Conservation (phyloP, 2,888 invertebrate genomes). For the Carterocephalus palaemon region DNA sequence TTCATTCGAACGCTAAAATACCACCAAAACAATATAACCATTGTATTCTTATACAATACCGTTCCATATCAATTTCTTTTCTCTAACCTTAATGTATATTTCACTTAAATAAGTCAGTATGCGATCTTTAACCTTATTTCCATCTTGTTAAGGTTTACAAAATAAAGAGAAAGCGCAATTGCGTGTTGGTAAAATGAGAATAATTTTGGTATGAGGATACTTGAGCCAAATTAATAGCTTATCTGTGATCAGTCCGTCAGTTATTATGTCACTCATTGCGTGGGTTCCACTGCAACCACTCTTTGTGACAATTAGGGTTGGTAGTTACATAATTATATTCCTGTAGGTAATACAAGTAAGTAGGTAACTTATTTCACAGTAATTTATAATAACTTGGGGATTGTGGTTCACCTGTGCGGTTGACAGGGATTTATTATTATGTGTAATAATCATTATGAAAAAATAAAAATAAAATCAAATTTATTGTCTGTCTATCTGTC, state of each 20-base stretch:
- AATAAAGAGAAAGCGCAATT: neutral
- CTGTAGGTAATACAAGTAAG: neutral
- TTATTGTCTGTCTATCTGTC: too few species aligned
- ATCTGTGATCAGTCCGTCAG: constrained; percentile 66
- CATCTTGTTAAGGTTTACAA: constrained; percentile 24
- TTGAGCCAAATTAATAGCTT: constrained; percentile 75
- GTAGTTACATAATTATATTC: constrained; percentile 6
- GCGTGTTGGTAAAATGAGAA: constrained; percentile 30
- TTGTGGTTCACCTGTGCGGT: too few species aligned
- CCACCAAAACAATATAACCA: constrained; percentile 59
- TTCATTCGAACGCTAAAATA: constrained; percentile 43
- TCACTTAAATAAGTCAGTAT: constrained; percentile 3
- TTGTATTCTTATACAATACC: constrained; percentile 58
- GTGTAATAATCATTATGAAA: too few species aligned
- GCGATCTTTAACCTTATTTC: constrained; percentile 26
- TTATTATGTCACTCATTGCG: constrained; percentile 72
- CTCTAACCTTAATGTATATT: neutral
- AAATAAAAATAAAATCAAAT: too few species aligned
- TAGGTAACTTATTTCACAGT: constrained; percentile 1
- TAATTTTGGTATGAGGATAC: constrained; percentile 61
- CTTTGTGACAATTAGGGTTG: constrained; percentile 54
- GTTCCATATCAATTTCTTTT: constrained; percentile 59
- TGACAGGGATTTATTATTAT: too few species aligned
- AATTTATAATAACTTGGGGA: too few species aligned
- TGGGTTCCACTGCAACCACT: constrained; percentile 51